A percentile compares a stretch with the other conserved stretches of the same genome.
Conservation (phyloP, 2,888 invertebrate species). For the Rhagium mordax region DNA sequence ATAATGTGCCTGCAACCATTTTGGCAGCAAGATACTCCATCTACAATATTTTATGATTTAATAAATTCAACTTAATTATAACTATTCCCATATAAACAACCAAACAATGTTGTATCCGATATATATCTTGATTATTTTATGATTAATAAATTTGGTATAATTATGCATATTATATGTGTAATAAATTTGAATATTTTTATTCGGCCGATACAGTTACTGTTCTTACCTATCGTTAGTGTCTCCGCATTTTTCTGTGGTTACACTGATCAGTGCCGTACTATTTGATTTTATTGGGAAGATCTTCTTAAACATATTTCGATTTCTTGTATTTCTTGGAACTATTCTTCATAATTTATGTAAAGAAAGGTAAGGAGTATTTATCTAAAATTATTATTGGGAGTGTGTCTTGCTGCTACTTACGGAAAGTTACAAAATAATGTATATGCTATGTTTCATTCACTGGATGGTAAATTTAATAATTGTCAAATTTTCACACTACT, state of each 20-base stretch:
- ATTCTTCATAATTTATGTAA: too few relatives aligned
- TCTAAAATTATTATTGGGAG: too few relatives aligned
- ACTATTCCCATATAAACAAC: not conserved
- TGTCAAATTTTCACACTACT: too few relatives aligned
- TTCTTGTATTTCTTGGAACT: too few relatives aligned
- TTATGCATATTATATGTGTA: not conserved
- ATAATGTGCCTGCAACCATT: not conserved
- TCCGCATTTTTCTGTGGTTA: not conserved
- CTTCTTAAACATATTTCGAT: too few relatives aligned
- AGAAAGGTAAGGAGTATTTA: too few relatives aligned
- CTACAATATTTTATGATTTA: not conserved
- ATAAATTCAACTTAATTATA: slow-evolving; percentile 12
- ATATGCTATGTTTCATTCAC: too few relatives aligned
- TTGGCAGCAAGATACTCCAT: slow-evolving; percentile 5
- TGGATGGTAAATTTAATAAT: too few relatives aligned
- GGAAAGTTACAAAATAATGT: too few relatives aligned
- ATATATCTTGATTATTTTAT: slow-evolving; percentile 7
- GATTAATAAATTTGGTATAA: slow-evolving; percentile 13
- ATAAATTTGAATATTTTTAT: not conserved
- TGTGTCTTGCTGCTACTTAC: too few relatives aligned
- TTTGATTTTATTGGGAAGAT: too few relatives aligned
- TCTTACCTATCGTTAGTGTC: not conserved
- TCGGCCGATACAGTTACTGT: not conserved
- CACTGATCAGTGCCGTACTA: not conserved
- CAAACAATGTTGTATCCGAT: slow-evolving; percentile 4